Conservation (phyloP, 2,113 vertebrate species). For the Puntigrus tetrazona region DNA sequence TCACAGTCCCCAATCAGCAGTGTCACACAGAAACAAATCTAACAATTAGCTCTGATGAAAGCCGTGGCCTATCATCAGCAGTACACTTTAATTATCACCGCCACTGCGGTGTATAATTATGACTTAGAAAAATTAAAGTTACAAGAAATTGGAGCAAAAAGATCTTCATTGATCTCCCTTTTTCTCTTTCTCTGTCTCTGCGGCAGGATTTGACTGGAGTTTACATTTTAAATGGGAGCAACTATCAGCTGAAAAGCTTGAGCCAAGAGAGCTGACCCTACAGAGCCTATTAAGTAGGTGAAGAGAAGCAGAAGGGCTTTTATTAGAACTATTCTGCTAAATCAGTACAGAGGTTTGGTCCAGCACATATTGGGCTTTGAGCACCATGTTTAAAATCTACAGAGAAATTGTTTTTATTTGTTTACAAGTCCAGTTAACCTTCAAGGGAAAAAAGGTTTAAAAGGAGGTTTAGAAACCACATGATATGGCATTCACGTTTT, state of each 20-base stretch:
- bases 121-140: neutral
- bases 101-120: neutral
- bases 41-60: conserved; percentile 30
- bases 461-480: neutral
- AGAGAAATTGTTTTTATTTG: neutral
- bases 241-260: conserved; percentile 85
- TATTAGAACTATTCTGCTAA: conserved; percentile 5
- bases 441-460: neutral
- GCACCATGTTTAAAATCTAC: neutral
- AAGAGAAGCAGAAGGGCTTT: conserved; percentile 21
- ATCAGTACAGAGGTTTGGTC: neutral
- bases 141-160: conserved; percentile 12
- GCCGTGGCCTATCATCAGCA: neutral
- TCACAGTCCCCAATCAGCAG: conserved; percentile 30
- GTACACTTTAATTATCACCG: conserved; percentile 7
- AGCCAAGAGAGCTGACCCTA: conserved; percentile 84
- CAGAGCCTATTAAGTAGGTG: conserved; percentile 90
- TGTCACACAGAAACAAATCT: conserved; percentile 43
- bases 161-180: conserved; percentile 19
- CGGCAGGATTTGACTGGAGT: conserved; percentile 95
- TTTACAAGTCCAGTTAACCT: neutral
- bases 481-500: neutral
- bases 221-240: conserved; percentile 98
- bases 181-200: conserved; percentile 45
- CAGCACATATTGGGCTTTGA: neutral